Percentiles rank a stretch among this genome's conserved stretches.
phyloP scores from a whole-genome alignment of 2,888 invertebrate species.

The Tillus elongatus region DNA sequence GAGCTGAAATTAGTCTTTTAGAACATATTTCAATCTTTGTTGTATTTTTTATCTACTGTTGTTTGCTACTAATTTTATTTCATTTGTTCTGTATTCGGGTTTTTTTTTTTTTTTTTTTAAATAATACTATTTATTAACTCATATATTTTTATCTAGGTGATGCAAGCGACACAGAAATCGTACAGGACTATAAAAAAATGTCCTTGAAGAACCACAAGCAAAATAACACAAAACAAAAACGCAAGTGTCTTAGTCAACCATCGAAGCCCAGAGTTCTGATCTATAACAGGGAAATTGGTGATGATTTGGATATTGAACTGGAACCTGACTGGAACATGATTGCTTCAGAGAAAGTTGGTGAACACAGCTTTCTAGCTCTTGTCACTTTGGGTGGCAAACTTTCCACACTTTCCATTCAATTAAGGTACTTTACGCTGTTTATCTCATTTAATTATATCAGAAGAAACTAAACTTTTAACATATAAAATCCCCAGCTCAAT shows the following conservation, averaged over 20 bases:
- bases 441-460: too few species aligned
- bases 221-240: constrained; percentile 36
- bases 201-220: constrained; percentile 38
- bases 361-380: constrained; percentile 54
- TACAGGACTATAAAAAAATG: constrained; percentile 63
- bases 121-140: neutral
- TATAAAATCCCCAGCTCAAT: too few species aligned
- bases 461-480: too few species aligned
- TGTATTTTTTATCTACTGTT: too few species aligned
- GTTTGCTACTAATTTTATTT: too few species aligned
- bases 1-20: too few species aligned
- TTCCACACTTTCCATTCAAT: constrained; percentile 52
- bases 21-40: too few species aligned
- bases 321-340: constrained; percentile 56
- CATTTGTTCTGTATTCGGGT: too few species aligned
- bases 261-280: constrained; percentile 54
- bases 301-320: constrained; percentile 42
- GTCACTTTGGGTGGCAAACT: constrained; percentile 54
- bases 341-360: constrained; percentile 49
- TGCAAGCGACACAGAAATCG: constrained; percentile 63
- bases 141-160: constrained; percentile 41
- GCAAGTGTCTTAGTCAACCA: constrained; percentile 47
- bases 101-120: neutral
- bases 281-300: constrained; percentile 49
- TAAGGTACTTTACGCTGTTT: constrained; percentile 38